Conservation (phyloP, 1,140 invertebrate genomes). For the Pseudomyrmex pallidus region DNA sequence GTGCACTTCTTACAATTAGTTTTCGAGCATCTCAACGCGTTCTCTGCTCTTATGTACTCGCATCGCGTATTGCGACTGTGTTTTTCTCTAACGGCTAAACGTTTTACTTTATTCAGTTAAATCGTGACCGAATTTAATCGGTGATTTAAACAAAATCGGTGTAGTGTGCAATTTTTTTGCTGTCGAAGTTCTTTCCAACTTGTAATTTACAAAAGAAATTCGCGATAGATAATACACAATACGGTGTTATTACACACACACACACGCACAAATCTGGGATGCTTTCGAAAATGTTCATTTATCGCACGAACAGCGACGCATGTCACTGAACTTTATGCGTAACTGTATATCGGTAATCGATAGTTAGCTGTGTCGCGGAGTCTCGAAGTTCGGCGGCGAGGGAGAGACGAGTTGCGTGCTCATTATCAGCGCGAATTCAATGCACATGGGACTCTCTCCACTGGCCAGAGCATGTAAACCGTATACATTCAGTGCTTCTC, state of each 20-base stretch:
- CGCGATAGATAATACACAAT: too few relatives aligned
- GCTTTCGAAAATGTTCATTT: constrained; percentile 62
- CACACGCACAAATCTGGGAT: too few relatives aligned
- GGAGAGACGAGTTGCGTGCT: constrained; percentile 60
- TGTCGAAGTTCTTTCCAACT: neutral
- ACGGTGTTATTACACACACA: too few relatives aligned
- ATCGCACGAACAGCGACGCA: constrained; percentile 37
- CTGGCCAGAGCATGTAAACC: neutral
- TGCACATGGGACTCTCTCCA: constrained; percentile 10
- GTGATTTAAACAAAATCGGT: too few relatives aligned
- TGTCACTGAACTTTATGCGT: constrained; percentile 71
- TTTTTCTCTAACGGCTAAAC: too few relatives aligned
- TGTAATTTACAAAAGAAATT: neutral
- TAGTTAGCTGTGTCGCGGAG: constrained; percentile 60
- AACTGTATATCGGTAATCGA: constrained; percentile 71
- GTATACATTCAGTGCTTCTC: constrained; percentile 8
- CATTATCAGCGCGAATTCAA: constrained; percentile 61
- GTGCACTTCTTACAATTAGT: too few relatives aligned
- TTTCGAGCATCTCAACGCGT: too few relatives aligned
- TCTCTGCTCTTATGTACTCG: too few relatives aligned
- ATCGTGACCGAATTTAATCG: too few relatives aligned
- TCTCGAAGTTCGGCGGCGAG: constrained; percentile 35
- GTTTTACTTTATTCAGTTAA: too few relatives aligned
- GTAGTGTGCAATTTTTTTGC: too few relatives aligned
- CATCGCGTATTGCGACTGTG: too few relatives aligned